Evolutionary conservation across 2,888 invertebrate genomes (phyloP), one percentile per base, ranked within the genome.

Genomic region (Drepana falcataria): DNA sequence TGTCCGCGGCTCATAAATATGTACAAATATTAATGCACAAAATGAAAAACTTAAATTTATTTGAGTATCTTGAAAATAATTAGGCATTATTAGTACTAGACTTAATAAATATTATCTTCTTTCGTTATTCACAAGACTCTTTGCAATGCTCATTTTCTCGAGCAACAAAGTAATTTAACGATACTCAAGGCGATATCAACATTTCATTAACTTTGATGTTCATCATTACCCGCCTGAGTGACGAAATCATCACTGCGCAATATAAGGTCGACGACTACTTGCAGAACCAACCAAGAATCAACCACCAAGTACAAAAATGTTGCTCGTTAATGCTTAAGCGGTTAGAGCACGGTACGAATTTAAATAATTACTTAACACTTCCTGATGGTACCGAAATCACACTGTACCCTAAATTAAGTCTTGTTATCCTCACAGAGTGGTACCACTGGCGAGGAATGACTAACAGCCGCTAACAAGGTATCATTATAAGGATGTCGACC

Each of bases 391-490:
- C 71, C 74, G 68, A 88, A 87, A 87, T 89, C 87, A 88, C 87
- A 88, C 87, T 80, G 77, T 81, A 76, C 79, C 78, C 79, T 73
- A 77, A 86, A 85, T 87, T 85, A 82, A 79, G 80, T 79, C 81
- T 82, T 79, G 73, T 81, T 85, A 81, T 79, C 80, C 77, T 79
- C 75, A 71, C 71, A 56, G 66, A 63, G 67, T 61, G 71, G 69
- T 73, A 71, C 75, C 72, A 68, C 70, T 68, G 72, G 66, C 71
- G 71, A 63, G 74, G 79, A 83, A 83, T 83, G 83, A 84, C 82
- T 85, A 83, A 85, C 83, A 81, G 76, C 74, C 81, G 81, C 84
- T 90, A 90, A 90, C 90, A 89, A 90, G 90, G 71, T 75, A 73
- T 79, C 80, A 79, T 87, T 86, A 85, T 87, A 87, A 85, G 87